Evolutionary conservation across 1,140 invertebrate genomes (phyloP), one percentile per base, ranked within the genome.

Genomic region (Aphelenchoides fujianensis): DNA sequence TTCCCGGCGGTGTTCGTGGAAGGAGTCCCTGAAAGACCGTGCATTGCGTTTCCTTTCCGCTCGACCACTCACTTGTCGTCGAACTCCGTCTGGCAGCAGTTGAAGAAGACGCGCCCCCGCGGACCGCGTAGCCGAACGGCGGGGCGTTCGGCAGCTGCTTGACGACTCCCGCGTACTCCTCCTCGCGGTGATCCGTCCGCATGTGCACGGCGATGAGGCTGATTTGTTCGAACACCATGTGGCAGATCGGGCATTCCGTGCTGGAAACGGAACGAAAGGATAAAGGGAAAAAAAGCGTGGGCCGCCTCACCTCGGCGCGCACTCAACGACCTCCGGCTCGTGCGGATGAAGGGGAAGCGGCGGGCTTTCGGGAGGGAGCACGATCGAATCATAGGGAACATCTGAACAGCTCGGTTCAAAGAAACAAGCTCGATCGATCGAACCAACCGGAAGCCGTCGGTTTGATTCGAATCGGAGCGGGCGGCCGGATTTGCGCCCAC

Each of bases 231-330:
- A 61, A 61, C 27, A n/a, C 36, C 59, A 16, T 34, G 16, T 34
- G n/a, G 36, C 59, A 61, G 28, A 19, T 34, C 59, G 59, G n/a
- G 30, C 59, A 61, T 61, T n/a, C 16, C 16, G n/a, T 61, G 2
- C 59, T 61, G 59, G 19, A 61, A 61, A 30, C 27, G 31, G n/a
- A n/a, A n/a, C n/a, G n/a, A n/a, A n/a, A n/a, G n/a, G n/a, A n/a
- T n/a, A n/a, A n/a, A n/a, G n/a, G n/a, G n/a, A n/a, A n/a, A n/a
- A n/a, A n/a, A n/a, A n/a, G n/a, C n/a, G n/a, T n/a, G n/a, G n/a
- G n/a, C n/a, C n/a, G n/a, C n/a, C n/a, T n/a, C n/a, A n/a, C n/a
- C n/a, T n/a, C n/a, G n/a, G n/a, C n/a, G n/a, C n/a, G n/a, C n/a
- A n/a, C n/a, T n/a, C n/a, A n/a, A n/a, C n/a, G n/a, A n/a, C n/a